phyloP scores from a whole-genome alignment of 2,797 vertebrate species.

The Erethizon dorsatum region DNA sequence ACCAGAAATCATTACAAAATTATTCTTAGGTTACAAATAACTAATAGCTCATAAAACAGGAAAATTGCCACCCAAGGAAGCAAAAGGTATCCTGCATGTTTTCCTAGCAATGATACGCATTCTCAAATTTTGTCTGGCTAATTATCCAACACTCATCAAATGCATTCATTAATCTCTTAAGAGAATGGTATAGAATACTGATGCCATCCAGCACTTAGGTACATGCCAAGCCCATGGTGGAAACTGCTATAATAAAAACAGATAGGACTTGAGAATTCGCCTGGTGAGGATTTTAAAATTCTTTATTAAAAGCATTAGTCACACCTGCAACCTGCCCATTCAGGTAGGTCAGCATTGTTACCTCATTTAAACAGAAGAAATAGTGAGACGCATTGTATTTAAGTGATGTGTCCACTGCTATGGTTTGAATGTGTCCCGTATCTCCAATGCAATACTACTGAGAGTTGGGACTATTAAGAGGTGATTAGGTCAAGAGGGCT shows the following conservation, averaged over 20 bases:
- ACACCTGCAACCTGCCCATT: conserved; percentile 76
- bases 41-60: conserved; percentile 85
- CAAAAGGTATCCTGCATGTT: conserved; percentile 85
- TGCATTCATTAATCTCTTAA: conserved; percentile 73
- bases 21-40: conserved; percentile 88
- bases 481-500: conserved; percentile 31
- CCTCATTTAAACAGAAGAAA: conserved; percentile 77
- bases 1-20: conserved; percentile 90
- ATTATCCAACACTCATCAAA: conserved; percentile 82
- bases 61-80: conserved; percentile 80
- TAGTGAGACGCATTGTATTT: conserved; percentile 85
- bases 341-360: conserved; percentile 81
- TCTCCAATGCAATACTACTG: conserved; percentile 6
- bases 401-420: conserved; percentile 76
- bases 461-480: background rate
- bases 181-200: conserved; percentile 71
- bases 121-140: conserved; percentile 85
- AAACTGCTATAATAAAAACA: conserved; percentile 47
- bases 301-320: conserved; percentile 66
- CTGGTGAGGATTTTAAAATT: conserved; percentile 50
- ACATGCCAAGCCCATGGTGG: conserved; percentile 43
- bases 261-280: conserved; percentile 39
- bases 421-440: conserved; percentile 22
- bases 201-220: conserved; percentile 71
- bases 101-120: conserved; percentile 85